Conservation (phyloP, 2,113 vertebrate genomes). For the Hirundichthys speculiger region DNA sequence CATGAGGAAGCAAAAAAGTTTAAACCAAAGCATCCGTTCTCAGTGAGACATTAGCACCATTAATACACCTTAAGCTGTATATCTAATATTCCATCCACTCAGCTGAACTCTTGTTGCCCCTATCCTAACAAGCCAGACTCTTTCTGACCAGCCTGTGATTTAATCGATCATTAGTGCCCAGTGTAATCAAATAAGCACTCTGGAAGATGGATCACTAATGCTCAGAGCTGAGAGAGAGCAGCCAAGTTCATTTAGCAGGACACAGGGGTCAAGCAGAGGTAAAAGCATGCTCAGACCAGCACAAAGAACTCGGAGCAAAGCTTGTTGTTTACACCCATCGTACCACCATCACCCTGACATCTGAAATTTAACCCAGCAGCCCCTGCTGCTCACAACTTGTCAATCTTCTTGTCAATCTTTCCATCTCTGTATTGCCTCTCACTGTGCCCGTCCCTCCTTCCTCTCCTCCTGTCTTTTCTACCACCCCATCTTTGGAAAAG, state of each 20-base stretch:
- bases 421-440: constrained; percentile 30
- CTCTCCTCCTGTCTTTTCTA: constrained; percentile 22
- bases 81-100: constrained; percentile 54
- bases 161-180: constrained; percentile 75
- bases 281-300: constrained; percentile 42
- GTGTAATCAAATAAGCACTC: constrained; percentile 70
- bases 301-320: constrained; percentile 27
- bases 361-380: constrained; percentile 36
- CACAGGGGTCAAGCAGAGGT: constrained; percentile 61
- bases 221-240: constrained; percentile 47
- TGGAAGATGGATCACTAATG: constrained; percentile 56
- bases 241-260: constrained; percentile 56
- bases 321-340: constrained; percentile 43
- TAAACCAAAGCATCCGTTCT: constrained; percentile 35
- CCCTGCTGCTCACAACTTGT: constrained; percentile 53
- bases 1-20: constrained; percentile 15
- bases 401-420: constrained; percentile 50
- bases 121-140: constrained; percentile 55
- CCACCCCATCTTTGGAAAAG: constrained; percentile 16
- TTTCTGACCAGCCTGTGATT: constrained; percentile 61
- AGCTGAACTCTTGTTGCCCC: constrained; percentile 59
- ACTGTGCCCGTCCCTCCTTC: constrained; percentile 4
- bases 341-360: constrained; percentile 55
- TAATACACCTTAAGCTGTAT: constrained; percentile 45
- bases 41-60: constrained; percentile 46